Conservation (phyloP, 1,140 invertebrate genomes). For the Philotrypesis tridentata region DNA sequence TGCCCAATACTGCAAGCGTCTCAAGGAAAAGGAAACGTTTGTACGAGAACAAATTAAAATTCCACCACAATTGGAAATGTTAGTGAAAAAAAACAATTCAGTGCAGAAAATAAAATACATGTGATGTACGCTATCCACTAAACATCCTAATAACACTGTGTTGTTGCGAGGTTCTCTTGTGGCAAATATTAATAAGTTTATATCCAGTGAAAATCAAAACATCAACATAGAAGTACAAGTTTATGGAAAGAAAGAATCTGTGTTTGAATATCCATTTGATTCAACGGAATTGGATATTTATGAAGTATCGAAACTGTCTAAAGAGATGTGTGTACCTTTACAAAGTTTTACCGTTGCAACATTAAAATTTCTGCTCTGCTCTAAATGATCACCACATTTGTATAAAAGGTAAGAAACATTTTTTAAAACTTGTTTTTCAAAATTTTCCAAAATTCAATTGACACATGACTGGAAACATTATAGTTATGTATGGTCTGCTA, state of each 20-base stretch:
- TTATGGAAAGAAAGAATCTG: background rate
- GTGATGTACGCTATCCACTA: background rate
- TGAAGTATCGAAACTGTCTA: background rate
- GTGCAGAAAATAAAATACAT: background rate
- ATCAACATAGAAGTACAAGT: background rate
- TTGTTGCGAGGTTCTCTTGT: background rate
- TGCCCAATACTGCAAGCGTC: background rate
- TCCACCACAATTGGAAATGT: background rate
- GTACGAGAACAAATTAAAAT: background rate
- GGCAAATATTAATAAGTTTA: background rate
- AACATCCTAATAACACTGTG: background rate
- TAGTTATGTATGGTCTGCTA: too few species aligned
- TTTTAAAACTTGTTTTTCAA: too few species aligned
- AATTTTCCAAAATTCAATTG: too few species aligned
- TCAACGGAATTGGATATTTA: background rate
- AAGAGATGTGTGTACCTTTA: background rate
- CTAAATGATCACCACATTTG: too few species aligned
- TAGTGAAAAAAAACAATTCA: background rate
- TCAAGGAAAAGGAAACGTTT: background rate
- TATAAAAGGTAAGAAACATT: too few species aligned
- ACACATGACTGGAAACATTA: too few species aligned
- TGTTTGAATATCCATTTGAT: background rate
- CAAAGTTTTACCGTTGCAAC: too few species aligned
- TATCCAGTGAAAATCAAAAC: background rate
- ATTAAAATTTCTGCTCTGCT: too few species aligned